Evolutionary conservation across 2,888 invertebrate species (phyloP), one percentile per base, ranked within the genome.

Genomic region (Asteroscopus sphinx): DNA sequence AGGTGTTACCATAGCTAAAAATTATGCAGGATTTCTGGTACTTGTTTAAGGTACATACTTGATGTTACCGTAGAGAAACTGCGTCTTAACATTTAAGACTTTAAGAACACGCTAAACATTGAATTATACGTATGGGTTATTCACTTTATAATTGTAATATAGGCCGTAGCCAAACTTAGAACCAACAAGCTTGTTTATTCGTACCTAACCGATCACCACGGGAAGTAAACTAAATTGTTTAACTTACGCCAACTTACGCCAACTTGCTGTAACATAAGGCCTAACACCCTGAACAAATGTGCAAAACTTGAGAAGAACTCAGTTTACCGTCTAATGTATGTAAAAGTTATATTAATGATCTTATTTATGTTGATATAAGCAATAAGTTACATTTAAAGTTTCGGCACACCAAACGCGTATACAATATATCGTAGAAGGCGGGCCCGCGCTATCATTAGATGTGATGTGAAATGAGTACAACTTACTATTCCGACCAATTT

Each of bases 241-340:
- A 68, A 79, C 70, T 71, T 69, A 46, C 57, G 54, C 52, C 54
- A 68, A 63, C 44, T 62, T 63, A 5, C 44, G 26, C 21, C 9
- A 78, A 66, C 67, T 68, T 69, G 59, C 62, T 57, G 30, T 62
- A 64, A 77, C 73, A 76, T 75, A 69, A 51, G 52, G 73, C 65
- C 61, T 68, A 64, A 69, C 36, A 72, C 56, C 67, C 72, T 76
- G 70, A 76, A 77, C 78, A 82, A 81, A 82, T 81, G 79, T 69
- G 77, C 45, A 74, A 73, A 80, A 83, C 68, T 81, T 63, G 33
- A 28, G 58, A 58, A 71, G 62, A 66, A 68, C 68, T 68, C 64
- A 55, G 66, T 48, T 40, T 53, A 49, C 40, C 36, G 48, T 44
- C 51, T 49, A 53, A 73, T 66, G 71, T 72, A 49, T 67, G 52